These are phyloP conservation scores for Eristalis arbustorum DNA, from an alignment of 2,888 invertebrate genomes.

Conservation along the genomic window DNA sequence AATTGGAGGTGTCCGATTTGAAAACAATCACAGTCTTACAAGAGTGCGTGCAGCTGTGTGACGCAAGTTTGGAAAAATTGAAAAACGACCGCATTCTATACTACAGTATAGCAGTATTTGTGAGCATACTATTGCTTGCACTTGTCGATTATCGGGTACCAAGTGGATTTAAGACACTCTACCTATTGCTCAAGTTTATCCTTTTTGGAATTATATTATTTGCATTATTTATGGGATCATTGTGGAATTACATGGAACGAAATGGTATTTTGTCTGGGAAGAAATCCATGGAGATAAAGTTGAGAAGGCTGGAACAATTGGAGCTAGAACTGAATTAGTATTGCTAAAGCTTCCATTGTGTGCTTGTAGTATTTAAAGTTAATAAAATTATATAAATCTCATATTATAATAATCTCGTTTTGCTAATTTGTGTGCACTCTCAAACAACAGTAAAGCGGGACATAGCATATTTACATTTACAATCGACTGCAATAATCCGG, in stretches of 20 bases:
- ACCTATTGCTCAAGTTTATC: conserved; percentile 83
- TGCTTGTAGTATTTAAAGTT: neutral
- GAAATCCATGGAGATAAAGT: conserved; percentile 84
- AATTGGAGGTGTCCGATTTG: conserved; percentile 61
- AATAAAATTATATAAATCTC: neutral
- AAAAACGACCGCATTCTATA: conserved; percentile 78
- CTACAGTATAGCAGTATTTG: conserved; percentile 75
- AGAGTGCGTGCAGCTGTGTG: conserved; percentile 77
- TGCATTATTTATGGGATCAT: conserved; percentile 87
- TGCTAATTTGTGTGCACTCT: neutral
- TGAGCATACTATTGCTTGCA: conserved; percentile 75
- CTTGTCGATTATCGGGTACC: conserved; percentile 77
- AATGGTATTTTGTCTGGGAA: conserved; percentile 89
- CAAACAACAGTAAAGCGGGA: too few species aligned
- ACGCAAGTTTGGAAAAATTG: conserved; percentile 76
- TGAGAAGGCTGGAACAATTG: conserved; percentile 74
- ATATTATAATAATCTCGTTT: neutral
- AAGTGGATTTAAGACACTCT: conserved; percentile 79
- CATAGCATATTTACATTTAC: too few species aligned
- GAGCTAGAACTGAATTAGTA: conserved; percentile 68
- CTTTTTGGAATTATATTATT: conserved; percentile 86
- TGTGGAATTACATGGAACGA: conserved; percentile 91
- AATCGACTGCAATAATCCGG: too few species aligned
- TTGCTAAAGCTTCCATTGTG: conserved; percentile 3
- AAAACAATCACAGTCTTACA: conserved; percentile 75